Percentiles rank a stretch among this genome's conserved stretches.
phyloP scores from a whole-genome alignment of 2,113 vertebrate species.

The Piprites chloris region DNA sequence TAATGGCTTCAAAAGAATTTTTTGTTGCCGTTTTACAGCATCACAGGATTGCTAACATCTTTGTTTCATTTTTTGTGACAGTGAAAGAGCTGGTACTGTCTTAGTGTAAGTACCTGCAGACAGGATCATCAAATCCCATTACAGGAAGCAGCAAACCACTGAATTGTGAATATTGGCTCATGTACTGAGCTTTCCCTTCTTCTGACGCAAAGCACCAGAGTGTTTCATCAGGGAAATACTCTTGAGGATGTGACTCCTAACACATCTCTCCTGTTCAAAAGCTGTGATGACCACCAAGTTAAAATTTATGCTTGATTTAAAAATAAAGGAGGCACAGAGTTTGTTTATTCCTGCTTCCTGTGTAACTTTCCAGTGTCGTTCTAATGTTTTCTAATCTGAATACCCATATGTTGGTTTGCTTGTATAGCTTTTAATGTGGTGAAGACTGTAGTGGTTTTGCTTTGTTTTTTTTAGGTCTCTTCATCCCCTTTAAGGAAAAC shows the following conservation, averaged over 20 bases:
- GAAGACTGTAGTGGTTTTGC: background rate
- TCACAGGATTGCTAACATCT: background rate
- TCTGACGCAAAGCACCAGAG: background rate
- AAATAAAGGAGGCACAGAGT: background rate
- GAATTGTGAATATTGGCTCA: background rate
- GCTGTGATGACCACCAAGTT: background rate
- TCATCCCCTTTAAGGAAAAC: background rate
- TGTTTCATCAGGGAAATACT: background rate
- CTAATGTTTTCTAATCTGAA: background rate
- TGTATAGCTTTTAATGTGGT: background rate
- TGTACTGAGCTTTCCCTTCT: background rate
- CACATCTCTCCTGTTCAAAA: background rate
- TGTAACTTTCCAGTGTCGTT: background rate
- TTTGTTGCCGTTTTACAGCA: background rate
- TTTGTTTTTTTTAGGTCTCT: background rate
- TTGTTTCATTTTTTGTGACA: background rate
- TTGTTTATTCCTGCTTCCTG: constrained; percentile 17
- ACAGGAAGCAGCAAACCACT: background rate
- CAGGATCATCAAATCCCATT: background rate
- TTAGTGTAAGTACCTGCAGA: background rate
- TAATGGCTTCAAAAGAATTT: background rate
- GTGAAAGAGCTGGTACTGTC: background rate
- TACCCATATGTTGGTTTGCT: background rate
- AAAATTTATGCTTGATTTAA: background rate
- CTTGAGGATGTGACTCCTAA: background rate